phyloP scores from a whole-genome alignment of 2,113 vertebrate species.

The Bubo bubo region DNA sequence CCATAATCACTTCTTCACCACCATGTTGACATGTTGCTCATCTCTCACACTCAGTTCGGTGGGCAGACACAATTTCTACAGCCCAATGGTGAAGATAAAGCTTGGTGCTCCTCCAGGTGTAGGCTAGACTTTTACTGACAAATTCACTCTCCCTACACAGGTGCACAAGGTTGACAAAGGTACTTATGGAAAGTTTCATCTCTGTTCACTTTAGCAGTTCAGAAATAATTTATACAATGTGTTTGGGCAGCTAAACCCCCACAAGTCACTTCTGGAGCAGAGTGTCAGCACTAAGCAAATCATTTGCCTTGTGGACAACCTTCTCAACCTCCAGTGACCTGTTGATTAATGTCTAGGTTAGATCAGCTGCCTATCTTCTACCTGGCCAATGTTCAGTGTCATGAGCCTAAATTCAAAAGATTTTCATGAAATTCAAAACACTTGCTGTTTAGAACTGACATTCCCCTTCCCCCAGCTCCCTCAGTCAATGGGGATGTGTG shows the following conservation, averaged over 20 bases:
- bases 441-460: background rate
- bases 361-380: background rate
- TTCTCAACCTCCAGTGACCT: background rate
- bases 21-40: accelerated
- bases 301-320: accelerated
- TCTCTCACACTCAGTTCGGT: background rate
- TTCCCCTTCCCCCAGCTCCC: background rate
- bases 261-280: background rate
- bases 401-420: background rate
- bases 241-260: background rate
- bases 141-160: background rate
- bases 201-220: background rate
- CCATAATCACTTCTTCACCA: background rate
- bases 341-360: background rate
- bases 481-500: background rate
- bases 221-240: background rate
- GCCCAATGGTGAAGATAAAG: accelerated
- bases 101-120: background rate
- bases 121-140: background rate
- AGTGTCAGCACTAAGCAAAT: background rate
- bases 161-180: accelerated
- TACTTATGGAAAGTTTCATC: background rate
- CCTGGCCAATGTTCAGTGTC: background rate
- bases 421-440: background rate
- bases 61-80: background rate